A percentile compares a stretch with the other conserved stretches of the same genome.
These are phyloP conservation scores for Orycteropus afer DNA, from an alignment of 2,113 vertebrate genomes.

Conservation along the genomic window DNA sequence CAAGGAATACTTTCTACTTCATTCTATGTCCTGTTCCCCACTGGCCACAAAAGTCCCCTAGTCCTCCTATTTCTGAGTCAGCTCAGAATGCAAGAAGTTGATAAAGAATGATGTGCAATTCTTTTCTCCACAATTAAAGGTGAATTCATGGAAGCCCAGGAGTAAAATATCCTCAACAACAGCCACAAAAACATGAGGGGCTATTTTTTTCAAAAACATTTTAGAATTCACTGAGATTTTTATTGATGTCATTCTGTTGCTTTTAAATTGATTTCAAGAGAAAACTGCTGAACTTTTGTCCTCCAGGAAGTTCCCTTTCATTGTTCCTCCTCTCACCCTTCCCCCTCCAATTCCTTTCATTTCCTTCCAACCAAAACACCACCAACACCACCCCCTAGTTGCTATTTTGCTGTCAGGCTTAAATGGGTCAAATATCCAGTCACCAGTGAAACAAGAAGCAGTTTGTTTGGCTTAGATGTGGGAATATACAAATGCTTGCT, in stretches of 20 bases:
- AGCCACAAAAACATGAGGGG: neutral
- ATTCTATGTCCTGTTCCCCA: neutral
- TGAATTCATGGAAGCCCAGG: neutral
- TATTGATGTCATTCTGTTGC: slow-evolving; percentile 33
- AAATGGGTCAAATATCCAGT: slow-evolving; percentile 46
- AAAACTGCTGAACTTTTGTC: slow-evolving; percentile 52
- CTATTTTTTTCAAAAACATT: neutral
- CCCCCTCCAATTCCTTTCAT: slow-evolving; percentile 8
- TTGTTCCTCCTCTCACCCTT: neutral
- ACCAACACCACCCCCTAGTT: neutral
- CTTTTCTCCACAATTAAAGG: neutral
- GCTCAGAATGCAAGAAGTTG: neutral
- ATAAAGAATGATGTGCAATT: neutral
- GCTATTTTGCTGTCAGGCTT: slow-evolving; percentile 46
- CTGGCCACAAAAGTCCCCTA: neutral
- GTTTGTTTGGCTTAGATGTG: slow-evolving; percentile 45
- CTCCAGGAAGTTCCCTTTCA: slow-evolving; percentile 23
- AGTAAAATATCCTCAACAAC: slow-evolving; percentile 27
- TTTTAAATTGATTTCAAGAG: slow-evolving; percentile 56
- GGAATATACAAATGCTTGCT: neutral
- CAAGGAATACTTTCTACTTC: neutral
- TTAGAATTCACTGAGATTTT: neutral
- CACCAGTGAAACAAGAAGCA: slow-evolving; percentile 43
- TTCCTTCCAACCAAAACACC: slow-evolving; percentile 37
- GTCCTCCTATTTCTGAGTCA: neutral